A percentile compares a stretch with the other conserved stretches of the same genome.
These are phyloP conservation scores for Chaenogobius annularis DNA, from an alignment of 2,113 vertebrate species.

Conservation along the genomic window DNA sequence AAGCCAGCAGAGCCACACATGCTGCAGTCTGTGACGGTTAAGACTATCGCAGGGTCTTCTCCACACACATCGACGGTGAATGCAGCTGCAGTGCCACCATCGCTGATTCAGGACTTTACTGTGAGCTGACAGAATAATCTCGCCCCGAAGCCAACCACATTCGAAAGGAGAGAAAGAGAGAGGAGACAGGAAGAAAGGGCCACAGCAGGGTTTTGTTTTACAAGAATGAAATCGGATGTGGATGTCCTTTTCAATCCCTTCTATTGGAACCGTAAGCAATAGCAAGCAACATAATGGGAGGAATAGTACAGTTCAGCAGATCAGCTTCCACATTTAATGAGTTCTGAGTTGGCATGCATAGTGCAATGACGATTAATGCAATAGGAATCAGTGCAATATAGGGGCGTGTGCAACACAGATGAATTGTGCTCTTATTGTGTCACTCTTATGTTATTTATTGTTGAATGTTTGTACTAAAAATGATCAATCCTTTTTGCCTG, in stretches of 20 bases:
- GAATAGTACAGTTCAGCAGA: background rate
- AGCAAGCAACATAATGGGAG: background rate
- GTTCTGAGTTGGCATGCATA: background rate
- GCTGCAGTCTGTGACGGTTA: slow-evolving; percentile 11
- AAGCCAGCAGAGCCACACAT: background rate
- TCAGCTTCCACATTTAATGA: background rate
- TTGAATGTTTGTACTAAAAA: no score
- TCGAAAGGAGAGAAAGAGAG: slow-evolving; percentile 18
- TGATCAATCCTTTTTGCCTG: no score
- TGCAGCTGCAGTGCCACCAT: slow-evolving; percentile 40
- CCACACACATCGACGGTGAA: slow-evolving; percentile 42
- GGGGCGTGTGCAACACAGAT: no score
- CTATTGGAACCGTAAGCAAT: background rate
- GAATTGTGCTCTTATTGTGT: no score
- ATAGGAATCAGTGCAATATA: no score
- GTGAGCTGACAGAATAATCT: slow-evolving; percentile 58
- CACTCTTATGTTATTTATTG: no score
- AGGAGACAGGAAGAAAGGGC: slow-evolving; percentile 15
- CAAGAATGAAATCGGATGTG: slow-evolving; percentile 6
- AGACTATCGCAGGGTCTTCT: slow-evolving; percentile 11
- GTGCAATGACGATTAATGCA: no score
- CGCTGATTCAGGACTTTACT: slow-evolving; percentile 61
- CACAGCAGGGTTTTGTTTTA: slow-evolving; percentile 5
- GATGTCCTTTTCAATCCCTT: slow-evolving; percentile 6
- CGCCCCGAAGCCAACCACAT: slow-evolving; percentile 36